Evolutionary conservation across 2,113 vertebrate genomes (phyloP).

Genomic region (Vidua macroura): DNA sequence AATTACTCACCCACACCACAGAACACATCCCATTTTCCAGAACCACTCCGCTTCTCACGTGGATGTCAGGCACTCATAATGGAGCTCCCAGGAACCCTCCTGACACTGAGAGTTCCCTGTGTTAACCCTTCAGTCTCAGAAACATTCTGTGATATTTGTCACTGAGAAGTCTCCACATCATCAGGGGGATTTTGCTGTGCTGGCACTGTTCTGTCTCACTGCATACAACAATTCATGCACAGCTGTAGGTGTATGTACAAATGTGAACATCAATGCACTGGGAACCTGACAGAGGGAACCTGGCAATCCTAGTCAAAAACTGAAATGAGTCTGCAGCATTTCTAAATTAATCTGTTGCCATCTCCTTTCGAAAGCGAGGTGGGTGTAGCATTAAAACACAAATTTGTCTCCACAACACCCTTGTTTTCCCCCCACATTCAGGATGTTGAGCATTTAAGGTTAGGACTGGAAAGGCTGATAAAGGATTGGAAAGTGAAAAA

Average conservation of each 20-base stretch:
- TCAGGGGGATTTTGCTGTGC: not conserved
- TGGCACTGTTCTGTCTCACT: not conserved
- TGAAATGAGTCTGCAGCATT: not conserved
- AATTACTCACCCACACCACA: not conserved
- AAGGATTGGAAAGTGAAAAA: not conserved
- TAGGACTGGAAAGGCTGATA: not conserved
- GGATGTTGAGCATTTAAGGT: not conserved
- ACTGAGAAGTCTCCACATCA: not conserved
- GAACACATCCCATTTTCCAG: not conserved
- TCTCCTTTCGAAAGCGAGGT: not conserved
- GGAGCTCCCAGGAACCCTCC: not conserved
- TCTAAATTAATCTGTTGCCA: not conserved
- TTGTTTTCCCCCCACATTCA: not conserved
- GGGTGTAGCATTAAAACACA: not conserved
- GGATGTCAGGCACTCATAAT: not conserved
- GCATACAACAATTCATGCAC: not conserved
- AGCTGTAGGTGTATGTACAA: accelerated
- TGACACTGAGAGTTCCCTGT: not conserved
- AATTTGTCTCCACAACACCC: not conserved
- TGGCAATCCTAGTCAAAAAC: not conserved
- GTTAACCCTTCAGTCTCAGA: not conserved
- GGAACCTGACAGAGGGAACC: not conserved
- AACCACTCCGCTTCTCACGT: not conserved
- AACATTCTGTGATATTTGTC: not conserved
- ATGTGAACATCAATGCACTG: not conserved